phyloP scores from a whole-genome alignment of 2,113 vertebrate species.

The Cricetomys ansorgei region DNA sequence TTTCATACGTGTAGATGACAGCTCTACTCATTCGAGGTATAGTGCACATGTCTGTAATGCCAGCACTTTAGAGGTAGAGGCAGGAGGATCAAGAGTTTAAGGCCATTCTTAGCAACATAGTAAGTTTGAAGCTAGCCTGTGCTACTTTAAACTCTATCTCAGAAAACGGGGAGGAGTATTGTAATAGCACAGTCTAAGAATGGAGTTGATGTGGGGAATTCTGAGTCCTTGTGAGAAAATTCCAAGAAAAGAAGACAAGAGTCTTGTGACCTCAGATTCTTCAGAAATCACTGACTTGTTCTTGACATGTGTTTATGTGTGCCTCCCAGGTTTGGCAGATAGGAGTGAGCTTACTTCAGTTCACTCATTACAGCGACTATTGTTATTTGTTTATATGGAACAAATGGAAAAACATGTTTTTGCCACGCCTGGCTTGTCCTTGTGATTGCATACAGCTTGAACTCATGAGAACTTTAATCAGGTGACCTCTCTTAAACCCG shows the following conservation, averaged over 20 bases:
- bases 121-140: background rate
- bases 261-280: background rate
- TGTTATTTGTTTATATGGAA: background rate
- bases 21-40: background rate
- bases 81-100: background rate
- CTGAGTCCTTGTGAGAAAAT: background rate
- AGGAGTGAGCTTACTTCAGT: background rate
- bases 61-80: background rate
- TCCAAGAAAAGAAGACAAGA: background rate
- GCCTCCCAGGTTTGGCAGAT: background rate
- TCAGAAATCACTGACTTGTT: background rate
- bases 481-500: background rate
- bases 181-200: background rate
- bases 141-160: background rate
- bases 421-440: background rate
- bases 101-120: background rate
- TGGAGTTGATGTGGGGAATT: background rate
- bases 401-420: background rate
- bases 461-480: background rate
- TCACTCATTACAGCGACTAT: background rate
- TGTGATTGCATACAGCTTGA: background rate
- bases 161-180: background rate
- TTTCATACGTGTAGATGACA: background rate
- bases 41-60: background rate
- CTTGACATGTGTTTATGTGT: background rate